A percentile compares a stretch with the other conserved stretches of the same genome.
Conservation (phyloP, 2,113 vertebrate genomes). For the Peromyscus leucopus region DNA sequence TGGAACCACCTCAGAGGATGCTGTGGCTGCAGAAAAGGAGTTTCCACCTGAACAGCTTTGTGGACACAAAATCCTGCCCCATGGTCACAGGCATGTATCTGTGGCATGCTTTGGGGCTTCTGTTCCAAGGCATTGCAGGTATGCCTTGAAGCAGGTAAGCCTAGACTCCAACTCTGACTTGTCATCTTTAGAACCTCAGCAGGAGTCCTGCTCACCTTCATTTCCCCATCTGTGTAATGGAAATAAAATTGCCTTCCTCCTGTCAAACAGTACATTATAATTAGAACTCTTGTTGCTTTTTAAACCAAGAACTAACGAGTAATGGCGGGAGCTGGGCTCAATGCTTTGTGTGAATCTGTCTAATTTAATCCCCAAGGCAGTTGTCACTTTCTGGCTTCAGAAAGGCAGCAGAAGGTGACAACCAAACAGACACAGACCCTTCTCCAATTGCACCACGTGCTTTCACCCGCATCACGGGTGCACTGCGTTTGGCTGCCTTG, state of each 20-base stretch:
- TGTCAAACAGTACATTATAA: neutral
- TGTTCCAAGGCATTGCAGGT: neutral
- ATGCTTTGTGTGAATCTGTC: neutral
- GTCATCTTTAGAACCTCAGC: neutral
- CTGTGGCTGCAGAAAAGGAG: neutral
- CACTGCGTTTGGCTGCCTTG: too few relatives aligned
- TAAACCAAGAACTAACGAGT: neutral
- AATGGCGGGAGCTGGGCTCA: neutral
- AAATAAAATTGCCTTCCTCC: neutral
- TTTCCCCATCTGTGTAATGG: neutral
- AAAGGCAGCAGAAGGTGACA: neutral
- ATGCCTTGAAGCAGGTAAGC: neutral
- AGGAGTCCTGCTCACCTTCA: neutral
- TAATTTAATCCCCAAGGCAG: neutral
- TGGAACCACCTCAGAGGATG: neutral
- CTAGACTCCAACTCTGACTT: neutral
- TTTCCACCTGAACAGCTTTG: neutral
- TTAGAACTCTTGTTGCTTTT: neutral
- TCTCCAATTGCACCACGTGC: too few relatives aligned
- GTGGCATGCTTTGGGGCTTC: neutral
- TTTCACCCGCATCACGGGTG: accelerated
- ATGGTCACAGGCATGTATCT: accelerated
- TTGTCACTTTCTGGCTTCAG: neutral
- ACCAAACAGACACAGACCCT: neutral
- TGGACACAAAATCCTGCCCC: neutral